A percentile compares a stretch with the other conserved stretches of the same genome.
Evolutionary conservation across 2,113 vertebrate genomes (phyloP).

Genomic region (Mastomys natalensis): DNA sequence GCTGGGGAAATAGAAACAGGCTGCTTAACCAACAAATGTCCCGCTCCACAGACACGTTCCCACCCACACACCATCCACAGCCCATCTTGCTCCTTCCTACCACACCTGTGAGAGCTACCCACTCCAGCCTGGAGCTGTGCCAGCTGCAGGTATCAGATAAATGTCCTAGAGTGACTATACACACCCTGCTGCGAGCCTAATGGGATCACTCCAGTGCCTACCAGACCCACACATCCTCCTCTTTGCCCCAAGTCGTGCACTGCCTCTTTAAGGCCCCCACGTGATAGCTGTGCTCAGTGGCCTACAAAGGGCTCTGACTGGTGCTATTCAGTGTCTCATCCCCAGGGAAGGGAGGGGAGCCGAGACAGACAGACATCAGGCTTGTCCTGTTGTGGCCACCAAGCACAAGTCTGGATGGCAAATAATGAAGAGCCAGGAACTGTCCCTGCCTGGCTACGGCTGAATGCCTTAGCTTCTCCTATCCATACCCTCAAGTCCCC

Average conservation of each 20-base stretch:
- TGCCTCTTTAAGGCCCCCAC: constrained; percentile 47
- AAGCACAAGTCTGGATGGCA: background rate
- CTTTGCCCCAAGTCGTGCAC: background rate
- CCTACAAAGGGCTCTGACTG: constrained; percentile 48
- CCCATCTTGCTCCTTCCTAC: constrained; percentile 15
- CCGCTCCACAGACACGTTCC: background rate
- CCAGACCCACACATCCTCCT: background rate
- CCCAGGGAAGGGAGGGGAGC: constrained; percentile 56
- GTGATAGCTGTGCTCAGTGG: background rate
- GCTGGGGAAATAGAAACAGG: constrained; percentile 64
- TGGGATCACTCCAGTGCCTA: background rate
- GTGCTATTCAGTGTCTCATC: constrained; percentile 54
- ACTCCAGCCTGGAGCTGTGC: background rate
- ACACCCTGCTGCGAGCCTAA: background rate
- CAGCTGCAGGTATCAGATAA: background rate
- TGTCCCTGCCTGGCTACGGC: background rate
- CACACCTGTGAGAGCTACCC: constrained; percentile 21
- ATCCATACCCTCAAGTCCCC: background rate
- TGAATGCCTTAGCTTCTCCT: background rate
- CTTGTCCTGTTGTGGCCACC: constrained; percentile 33
- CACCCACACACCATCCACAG: constrained; percentile 35
- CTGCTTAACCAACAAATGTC: constrained; percentile 65
- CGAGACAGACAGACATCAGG: constrained; percentile 49
- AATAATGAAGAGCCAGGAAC: background rate
- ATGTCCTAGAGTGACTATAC: background rate